Conservation (phyloP, 2,888 invertebrate species). For the Coleophora flavipennella region DNA sequence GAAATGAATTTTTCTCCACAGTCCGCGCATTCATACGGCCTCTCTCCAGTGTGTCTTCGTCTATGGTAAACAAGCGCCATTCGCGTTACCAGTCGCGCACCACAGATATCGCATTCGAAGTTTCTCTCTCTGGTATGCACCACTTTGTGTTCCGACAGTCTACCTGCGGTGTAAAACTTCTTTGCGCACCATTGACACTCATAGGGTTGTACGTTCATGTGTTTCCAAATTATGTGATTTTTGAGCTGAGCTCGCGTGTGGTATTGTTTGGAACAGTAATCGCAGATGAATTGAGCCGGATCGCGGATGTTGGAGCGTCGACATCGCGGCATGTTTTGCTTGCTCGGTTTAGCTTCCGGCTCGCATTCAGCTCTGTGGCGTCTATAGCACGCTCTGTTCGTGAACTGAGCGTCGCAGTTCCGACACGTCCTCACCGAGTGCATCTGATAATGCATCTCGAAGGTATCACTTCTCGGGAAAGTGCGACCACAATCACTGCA, state of each 20-base stretch:
- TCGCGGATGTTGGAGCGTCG: conserved; percentile 51
- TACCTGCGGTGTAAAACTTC: conserved; percentile 62
- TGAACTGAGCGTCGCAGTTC: conserved; percentile 45
- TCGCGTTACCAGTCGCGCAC: conserved; percentile 53
- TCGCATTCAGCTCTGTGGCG: conserved; percentile 52
- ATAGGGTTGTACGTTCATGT: conserved; percentile 57
- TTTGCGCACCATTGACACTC: conserved; percentile 67
- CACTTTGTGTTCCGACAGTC: conserved; percentile 63
- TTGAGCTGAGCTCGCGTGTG: conserved; percentile 49
- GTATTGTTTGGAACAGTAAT: conserved; percentile 51
- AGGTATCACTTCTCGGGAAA: conserved; percentile 38
- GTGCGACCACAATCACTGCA: conserved; percentile 49
- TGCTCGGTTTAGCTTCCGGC: conserved; percentile 47
- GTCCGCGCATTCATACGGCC: conserved; percentile 53
- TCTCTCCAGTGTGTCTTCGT: conserved; percentile 59
- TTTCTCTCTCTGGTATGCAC: conserved; percentile 68
- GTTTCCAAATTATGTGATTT: conserved; percentile 65
- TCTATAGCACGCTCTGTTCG: conserved; percentile 52
- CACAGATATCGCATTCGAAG: conserved; percentile 67
- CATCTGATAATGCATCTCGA: conserved; percentile 51
- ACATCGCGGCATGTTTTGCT: conserved; percentile 31
- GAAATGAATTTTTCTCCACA: conserved; percentile 58
- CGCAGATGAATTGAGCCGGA: conserved; percentile 51
- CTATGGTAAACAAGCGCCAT: conserved; percentile 63
- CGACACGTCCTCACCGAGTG: conserved; percentile 53